Evolutionary conservation across 2,113 vertebrate species (phyloP).

Genomic region (Brachyhypopomus gauderio): DNA sequence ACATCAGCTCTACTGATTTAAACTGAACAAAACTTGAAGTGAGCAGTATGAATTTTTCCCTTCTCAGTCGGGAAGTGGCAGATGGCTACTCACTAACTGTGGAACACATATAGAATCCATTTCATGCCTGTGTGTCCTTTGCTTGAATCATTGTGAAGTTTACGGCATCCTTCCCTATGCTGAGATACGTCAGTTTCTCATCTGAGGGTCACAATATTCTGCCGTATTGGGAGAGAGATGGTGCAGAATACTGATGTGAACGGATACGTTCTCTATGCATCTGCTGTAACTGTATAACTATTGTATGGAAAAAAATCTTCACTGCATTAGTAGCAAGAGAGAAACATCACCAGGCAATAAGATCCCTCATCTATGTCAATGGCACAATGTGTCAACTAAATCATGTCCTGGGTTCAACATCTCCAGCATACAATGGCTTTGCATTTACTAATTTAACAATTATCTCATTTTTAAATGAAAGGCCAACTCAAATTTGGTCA

Average conservation of each 20-base stretch:
- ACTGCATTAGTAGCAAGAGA: not conserved
- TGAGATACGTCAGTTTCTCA: not conserved
- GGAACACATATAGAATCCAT: slow-evolving; percentile 5
- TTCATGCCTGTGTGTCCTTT: not conserved
- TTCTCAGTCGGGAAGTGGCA: slow-evolving; percentile 35
- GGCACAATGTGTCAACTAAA: not conserved
- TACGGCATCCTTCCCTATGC: not conserved
- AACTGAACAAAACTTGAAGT: slow-evolving; percentile 36
- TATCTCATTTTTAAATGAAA: not conserved
- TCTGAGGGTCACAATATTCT: not conserved
- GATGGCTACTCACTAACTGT: slow-evolving; percentile 29
- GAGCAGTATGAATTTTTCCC: slow-evolving; percentile 17
- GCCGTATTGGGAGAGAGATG: not conserved
- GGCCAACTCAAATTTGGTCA: not conserved
- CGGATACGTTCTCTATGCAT: no score
- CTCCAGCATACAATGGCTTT: not conserved
- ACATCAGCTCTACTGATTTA: slow-evolving; percentile 48
- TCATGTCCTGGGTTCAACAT: not conserved
- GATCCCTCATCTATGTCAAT: not conserved
- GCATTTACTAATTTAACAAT: not conserved
- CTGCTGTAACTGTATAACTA: not conserved
- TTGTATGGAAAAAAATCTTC: not conserved
- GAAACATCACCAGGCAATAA: not conserved
- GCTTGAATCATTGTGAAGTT: slow-evolving; percentile 16
- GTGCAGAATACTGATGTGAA: not conserved